These are phyloP conservation scores for Cryptoprocta ferox DNA, from an alignment of 2,797 vertebrate genomes.

Conservation along the genomic window DNA sequence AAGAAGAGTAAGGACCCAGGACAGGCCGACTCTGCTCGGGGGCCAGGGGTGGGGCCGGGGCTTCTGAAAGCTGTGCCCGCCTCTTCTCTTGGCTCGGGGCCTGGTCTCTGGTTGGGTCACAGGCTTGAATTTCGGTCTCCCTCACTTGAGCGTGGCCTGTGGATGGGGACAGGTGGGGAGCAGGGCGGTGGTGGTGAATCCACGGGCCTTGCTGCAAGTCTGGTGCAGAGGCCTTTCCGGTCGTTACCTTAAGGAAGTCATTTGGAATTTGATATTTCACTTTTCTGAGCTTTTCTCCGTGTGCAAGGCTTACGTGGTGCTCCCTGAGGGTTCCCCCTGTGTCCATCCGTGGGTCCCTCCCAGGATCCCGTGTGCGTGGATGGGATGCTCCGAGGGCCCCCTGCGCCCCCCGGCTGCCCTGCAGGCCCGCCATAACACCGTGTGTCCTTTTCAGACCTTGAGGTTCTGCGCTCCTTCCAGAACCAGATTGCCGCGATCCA, in stretches of 20 bases:
- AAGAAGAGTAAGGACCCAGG: slow-evolving; percentile 93
- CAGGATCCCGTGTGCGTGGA: fast-evolving
- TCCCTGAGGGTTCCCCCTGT: fast-evolving
- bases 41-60: not conserved
- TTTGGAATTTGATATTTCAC: not conserved
- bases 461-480: slow-evolving; percentile 96
- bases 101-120: fast-evolving
- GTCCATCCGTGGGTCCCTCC: not conserved
- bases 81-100: not conserved
- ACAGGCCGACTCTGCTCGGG: fast-evolving
- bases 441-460: slow-evolving; percentile 90
- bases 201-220: not conserved
- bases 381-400: too few relatives aligned
- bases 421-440: fast-evolving
- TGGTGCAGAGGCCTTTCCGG: not conserved
- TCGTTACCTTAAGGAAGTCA: fast-evolving
- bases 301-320: fast-evolving
- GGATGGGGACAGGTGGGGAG: not conserved
- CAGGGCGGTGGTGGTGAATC: not conserved
- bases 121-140: not conserved
- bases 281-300: fast-evolving
- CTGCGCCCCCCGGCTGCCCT: fast-evolving
- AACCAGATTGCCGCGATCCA: slow-evolving; percentile 98
- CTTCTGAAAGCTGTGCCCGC: not conserved
- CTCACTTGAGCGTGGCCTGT: too few relatives aligned